Evolutionary conservation across 2,888 invertebrate genomes (phyloP).

Genomic region (Schizaphis graminum): DNA sequence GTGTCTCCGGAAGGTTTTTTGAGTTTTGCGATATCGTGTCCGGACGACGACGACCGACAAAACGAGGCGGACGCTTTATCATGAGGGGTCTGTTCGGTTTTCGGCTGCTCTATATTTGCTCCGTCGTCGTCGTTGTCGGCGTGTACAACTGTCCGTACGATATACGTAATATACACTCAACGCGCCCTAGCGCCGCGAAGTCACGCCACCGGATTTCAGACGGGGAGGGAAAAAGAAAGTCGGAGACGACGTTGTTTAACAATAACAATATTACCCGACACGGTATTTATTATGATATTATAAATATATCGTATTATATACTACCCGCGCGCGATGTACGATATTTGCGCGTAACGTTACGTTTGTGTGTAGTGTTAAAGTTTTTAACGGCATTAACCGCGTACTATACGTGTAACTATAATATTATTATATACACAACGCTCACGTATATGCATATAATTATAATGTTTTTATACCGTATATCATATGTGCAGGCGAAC

Average conservation of each 20-base stretch:
- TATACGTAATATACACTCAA: background rate
- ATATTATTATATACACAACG: background rate
- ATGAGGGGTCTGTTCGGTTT: background rate
- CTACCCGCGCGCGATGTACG: background rate
- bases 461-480: background rate
- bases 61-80: background rate
- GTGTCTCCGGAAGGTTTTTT: background rate
- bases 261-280: background rate
- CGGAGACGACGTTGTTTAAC: background rate
- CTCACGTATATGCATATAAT: background rate
- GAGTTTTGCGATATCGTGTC: background rate
- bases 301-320: background rate
- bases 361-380: background rate
- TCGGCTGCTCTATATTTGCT: background rate
- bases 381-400: slow-evolving; percentile 3
- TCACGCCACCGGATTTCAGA: background rate
- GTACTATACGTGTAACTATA: background rate
- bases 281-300: background rate
- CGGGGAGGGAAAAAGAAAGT: background rate
- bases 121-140: background rate
- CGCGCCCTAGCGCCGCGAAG: background rate
- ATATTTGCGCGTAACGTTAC: background rate
- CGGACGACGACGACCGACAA: too few relatives aligned
- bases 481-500: background rate
- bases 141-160: background rate